Percentiles rank a stretch among this genome's conserved stretches.
Conservation (phyloP, 2,888 invertebrate species). For the Sinotaia quadrata region DNA sequence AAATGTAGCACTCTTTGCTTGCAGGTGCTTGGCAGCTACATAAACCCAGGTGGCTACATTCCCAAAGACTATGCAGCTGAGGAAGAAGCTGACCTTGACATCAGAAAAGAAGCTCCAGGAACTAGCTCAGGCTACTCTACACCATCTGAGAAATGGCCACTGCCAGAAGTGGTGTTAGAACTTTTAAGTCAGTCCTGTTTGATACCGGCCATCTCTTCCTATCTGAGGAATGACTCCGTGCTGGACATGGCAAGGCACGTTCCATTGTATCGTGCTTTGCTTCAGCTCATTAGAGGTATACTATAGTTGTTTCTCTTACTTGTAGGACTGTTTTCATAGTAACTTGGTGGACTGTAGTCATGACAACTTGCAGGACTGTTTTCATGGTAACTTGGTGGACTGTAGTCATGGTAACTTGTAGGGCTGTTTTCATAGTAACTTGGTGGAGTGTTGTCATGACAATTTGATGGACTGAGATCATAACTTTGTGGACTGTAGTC, state of each 20-base stretch:
- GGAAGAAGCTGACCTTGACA: not conserved
- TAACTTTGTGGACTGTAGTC: too few relatives aligned
- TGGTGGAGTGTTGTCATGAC: too few relatives aligned
- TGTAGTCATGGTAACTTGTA: too few relatives aligned
- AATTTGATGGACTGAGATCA: too few relatives aligned
- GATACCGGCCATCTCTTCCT: constrained; percentile 89
- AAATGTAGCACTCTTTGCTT: constrained; percentile 36
- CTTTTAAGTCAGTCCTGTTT: constrained; percentile 87
- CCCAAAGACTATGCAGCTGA: constrained; percentile 50
- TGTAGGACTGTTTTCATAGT: too few relatives aligned
- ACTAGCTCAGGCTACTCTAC: constrained; percentile 33
- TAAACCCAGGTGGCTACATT: constrained; percentile 78
- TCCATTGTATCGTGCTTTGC: constrained; percentile 87
- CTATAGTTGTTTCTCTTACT: too few relatives aligned
- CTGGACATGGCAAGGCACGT: constrained; percentile 97
- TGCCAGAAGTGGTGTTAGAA: constrained; percentile 79
- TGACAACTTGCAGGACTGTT: too few relatives aligned
- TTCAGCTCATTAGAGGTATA: constrained; percentile 83
- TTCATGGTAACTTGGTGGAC: too few relatives aligned
- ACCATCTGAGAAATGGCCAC: constrained; percentile 40
- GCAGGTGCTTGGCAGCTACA: constrained; percentile 88
- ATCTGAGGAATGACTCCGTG: constrained; percentile 94
- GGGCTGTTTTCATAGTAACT: too few relatives aligned
- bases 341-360: too few relatives aligned
- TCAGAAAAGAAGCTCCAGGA: constrained; percentile 1